These are phyloP conservation scores for Trematocara marginatum DNA, from an alignment of 2,113 vertebrate genomes.

Conservation along the genomic window DNA sequence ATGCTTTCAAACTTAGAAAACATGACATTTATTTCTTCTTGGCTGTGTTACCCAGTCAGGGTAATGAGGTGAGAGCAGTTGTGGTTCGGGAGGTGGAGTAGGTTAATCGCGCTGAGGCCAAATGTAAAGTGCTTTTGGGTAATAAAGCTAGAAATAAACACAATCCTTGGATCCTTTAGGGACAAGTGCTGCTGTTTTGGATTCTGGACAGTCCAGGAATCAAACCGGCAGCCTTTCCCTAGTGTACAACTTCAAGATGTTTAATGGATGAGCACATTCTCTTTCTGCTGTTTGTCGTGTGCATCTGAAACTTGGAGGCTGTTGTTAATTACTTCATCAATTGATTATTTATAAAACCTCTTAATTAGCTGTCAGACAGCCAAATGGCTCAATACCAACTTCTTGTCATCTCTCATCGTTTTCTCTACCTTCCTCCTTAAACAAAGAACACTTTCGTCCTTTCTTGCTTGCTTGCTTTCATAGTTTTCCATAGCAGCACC, in stretches of 20 bases:
- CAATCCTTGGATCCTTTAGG: neutral
- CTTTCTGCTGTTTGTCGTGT: neutral
- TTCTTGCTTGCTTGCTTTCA: neutral
- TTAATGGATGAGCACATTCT: neutral
- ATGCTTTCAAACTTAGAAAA: neutral
- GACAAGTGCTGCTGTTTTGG: neutral
- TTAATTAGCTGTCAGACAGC: slow-evolving; percentile 65
- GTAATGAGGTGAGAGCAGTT: neutral
- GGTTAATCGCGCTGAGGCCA: neutral
- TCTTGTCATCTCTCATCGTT: neutral
- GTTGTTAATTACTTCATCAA: slow-evolving; percentile 67
- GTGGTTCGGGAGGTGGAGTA: neutral
- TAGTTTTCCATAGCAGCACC: neutral
- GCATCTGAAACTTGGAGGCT: slow-evolving; percentile 54
- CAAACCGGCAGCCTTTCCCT: neutral
- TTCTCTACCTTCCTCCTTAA: neutral
- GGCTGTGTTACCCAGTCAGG: neutral
- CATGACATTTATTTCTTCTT: neutral
- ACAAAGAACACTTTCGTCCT: neutral
- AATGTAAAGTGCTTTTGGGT: neutral
- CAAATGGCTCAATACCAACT: slow-evolving; percentile 58
- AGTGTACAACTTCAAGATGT: neutral
- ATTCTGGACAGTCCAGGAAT: neutral
- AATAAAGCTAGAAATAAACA: neutral
- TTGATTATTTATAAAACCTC: slow-evolving; percentile 70